Conservation (phyloP, 2,888 invertebrate species). For the Cheilosia variabilis region DNA sequence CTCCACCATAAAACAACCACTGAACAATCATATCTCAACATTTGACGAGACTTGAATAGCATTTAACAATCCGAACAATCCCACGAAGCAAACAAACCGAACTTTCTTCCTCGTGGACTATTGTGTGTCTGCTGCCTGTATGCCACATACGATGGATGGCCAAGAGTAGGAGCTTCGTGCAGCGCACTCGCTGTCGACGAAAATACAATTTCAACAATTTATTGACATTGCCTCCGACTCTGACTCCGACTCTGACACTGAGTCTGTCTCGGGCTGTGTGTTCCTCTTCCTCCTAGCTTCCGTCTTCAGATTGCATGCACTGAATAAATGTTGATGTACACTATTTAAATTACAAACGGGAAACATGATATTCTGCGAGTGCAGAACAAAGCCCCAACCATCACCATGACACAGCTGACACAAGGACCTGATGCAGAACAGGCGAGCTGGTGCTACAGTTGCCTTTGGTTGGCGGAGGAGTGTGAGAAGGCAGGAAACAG, state of each 20-base stretch:
- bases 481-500: slow-evolving; percentile 22
- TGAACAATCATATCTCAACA: slow-evolving; percentile 64
- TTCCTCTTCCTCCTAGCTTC: slow-evolving; percentile 5
- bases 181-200: slow-evolving; percentile 55
- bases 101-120: slow-evolving; percentile 60
- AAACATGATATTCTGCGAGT: slow-evolving; percentile 65
- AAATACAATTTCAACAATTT: slow-evolving; percentile 72
- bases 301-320: slow-evolving; percentile 50
- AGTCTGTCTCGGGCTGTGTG: not conserved
- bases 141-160: not conserved
- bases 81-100: slow-evolving; percentile 57
- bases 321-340: slow-evolving; percentile 69
- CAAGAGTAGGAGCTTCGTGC: slow-evolving; percentile 43
- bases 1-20: slow-evolving; percentile 38
- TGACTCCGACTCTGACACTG: slow-evolving; percentile 2
- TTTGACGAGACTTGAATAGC: slow-evolving; percentile 69
- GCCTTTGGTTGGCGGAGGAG: not conserved
- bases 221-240: slow-evolving; percentile 60
- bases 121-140: slow-evolving; percentile 1
- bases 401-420: slow-evolving; percentile 34
- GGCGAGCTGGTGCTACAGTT: not conserved
- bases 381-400: slow-evolving; percentile 28
- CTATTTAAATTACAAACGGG: slow-evolving; percentile 73
- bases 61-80: slow-evolving; percentile 58
- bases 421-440: slow-evolving; percentile 32